Conservation (phyloP, 2,113 vertebrate genomes). For the Trichechus manatus region DNA sequence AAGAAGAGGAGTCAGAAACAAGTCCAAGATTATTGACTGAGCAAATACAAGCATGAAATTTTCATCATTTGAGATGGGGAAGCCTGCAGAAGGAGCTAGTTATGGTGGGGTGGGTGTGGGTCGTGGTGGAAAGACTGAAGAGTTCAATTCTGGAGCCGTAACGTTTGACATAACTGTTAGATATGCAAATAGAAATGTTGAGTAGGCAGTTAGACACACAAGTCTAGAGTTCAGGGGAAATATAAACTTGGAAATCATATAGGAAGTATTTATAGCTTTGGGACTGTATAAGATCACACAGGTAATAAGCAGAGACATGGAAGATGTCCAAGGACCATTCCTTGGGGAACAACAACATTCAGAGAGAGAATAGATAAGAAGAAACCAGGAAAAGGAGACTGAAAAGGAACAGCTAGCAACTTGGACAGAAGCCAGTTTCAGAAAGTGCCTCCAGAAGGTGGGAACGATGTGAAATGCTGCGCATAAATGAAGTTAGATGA, state of each 20-base stretch:
- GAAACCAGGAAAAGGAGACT: neutral
- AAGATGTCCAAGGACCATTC: neutral
- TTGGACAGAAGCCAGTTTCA: neutral
- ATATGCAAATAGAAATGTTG: neutral
- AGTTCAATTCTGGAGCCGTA: neutral
- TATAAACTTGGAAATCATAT: neutral
- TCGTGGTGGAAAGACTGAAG: neutral
- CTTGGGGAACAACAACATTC: neutral
- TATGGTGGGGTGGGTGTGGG: rapidly evolving
- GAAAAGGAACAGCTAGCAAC: neutral
- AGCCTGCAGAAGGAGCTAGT: neutral
- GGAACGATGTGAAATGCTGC: neutral
- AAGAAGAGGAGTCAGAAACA: neutral
- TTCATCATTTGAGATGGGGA: neutral
- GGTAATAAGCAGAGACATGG: neutral
- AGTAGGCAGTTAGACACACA: neutral
- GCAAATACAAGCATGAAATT: neutral
- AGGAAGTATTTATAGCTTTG: neutral
- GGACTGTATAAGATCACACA: neutral
- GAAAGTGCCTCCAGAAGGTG: neutral
- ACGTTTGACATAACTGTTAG: neutral
- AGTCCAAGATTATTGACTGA: neutral
- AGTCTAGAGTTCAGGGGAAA: neutral
- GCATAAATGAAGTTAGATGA: neutral
- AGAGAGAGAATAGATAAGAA: neutral